A percentile compares a stretch with the other conserved stretches of the same genome.
Conservation (phyloP, 64 coral and sea anemone species). For the Montipora cactus region DNA sequence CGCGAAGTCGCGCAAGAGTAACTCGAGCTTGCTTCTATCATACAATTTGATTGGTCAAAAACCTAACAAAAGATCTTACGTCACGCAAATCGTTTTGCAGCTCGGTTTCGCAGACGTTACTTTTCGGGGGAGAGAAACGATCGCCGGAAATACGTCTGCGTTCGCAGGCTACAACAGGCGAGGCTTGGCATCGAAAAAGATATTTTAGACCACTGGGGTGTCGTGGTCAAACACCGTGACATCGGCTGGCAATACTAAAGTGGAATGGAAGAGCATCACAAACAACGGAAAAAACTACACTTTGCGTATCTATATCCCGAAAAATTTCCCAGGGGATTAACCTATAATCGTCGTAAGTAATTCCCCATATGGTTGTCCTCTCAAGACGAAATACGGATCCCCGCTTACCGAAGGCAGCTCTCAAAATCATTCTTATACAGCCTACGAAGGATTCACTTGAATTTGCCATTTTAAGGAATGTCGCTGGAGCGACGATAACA, state of each 20-base stretch:
- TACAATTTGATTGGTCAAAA: too few species aligned
- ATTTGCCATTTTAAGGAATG: slow-evolving; percentile 12
- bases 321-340: slow-evolving; percentile 68
- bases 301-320: slow-evolving; percentile 59
- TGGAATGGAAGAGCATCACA: slow-evolving; percentile 14
- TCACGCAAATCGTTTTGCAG: too few species aligned
- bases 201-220: neutral
- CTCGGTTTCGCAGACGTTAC: too few species aligned
- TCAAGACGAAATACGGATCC: slow-evolving; percentile 26
- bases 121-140: too few species aligned
- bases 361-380: slow-evolving; percentile 39
- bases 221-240: neutral
- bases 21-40: too few species aligned
- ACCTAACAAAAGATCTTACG: too few species aligned
- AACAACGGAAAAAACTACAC: slow-evolving; percentile 68
- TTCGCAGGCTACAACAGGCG: neutral
- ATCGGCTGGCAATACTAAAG: slow-evolving; percentile 6
- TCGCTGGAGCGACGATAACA: slow-evolving; percentile 30
- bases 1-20: too few species aligned
- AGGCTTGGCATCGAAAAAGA: slow-evolving; percentile 16
- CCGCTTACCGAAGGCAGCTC: neutral
- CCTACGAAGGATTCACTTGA: slow-evolving; percentile 3
- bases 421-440: neutral
- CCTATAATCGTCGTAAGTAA: slow-evolving; percentile 71
- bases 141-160: too few species aligned